A percentile compares a stretch with the other conserved stretches of the same genome.
Conservation (phyloP, 2,797 vertebrate genomes). For the Dicrostonyx torquatus region DNA sequence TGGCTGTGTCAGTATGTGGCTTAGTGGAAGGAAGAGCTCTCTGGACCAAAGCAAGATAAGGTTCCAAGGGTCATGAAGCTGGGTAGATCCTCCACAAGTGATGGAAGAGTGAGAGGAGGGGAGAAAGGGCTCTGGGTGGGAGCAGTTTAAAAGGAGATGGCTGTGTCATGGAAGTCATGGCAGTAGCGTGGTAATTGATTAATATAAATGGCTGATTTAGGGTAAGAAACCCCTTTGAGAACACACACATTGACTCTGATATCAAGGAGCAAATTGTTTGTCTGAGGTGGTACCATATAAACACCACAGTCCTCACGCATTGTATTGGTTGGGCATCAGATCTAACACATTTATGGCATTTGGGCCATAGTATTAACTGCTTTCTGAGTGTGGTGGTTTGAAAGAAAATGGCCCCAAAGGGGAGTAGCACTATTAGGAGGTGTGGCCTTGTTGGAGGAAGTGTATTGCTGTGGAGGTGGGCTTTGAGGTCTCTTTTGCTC, state of each 20-base stretch:
- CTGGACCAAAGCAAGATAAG: background rate
- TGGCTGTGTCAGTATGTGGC: background rate
- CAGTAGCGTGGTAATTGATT: background rate
- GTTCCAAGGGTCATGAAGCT: background rate
- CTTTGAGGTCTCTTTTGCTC: background rate
- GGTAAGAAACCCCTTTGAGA: conserved; percentile 8
- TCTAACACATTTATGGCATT: background rate
- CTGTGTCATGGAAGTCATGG: background rate
- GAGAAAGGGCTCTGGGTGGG: background rate
- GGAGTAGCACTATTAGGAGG: background rate
- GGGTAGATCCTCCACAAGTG: background rate
- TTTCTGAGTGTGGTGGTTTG: background rate
- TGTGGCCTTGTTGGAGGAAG: background rate
- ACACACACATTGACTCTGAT: background rate
- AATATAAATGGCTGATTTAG: conserved; percentile 4
- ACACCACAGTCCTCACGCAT: background rate
- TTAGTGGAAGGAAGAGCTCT: background rate
- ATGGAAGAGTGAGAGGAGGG: background rate
- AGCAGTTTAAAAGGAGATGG: background rate
- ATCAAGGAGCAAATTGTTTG: background rate
- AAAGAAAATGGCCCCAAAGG: background rate
- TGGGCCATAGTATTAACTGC: background rate
- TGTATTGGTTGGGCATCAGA: background rate
- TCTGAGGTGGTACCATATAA: background rate
- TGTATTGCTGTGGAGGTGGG: rapidly evolving